Conservation (phyloP, 2,797 vertebrate genomes). For the Neoniphon sammara region DNA sequence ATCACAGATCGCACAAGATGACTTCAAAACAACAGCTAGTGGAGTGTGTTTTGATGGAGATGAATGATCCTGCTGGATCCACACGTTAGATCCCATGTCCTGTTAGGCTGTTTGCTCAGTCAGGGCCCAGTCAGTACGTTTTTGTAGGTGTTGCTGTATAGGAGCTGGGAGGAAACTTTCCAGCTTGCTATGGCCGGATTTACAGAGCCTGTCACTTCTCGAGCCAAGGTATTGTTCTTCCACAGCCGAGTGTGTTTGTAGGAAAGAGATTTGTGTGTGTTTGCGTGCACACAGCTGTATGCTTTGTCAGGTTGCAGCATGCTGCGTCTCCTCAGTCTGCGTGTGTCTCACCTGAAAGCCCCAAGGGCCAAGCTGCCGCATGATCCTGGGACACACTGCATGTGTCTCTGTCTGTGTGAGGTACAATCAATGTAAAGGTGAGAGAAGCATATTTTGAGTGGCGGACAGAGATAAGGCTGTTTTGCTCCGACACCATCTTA, state of each 20-base stretch:
- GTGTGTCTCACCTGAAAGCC: conserved; percentile 45
- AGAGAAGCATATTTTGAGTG: background rate
- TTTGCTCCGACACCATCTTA: conserved; percentile 2
- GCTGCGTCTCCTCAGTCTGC: conserved; percentile 37
- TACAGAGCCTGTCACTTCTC: conserved; percentile 27
- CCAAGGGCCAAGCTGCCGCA: conserved; percentile 20
- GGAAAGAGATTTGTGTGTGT: conserved; percentile 14
- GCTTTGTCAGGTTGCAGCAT: conserved; percentile 67
- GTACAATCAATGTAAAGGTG: conserved; percentile 11
- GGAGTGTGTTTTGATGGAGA: conserved; percentile 4
- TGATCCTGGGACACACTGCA: conserved; percentile 28
- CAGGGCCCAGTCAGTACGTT: conserved; percentile 6
- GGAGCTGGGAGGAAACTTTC: background rate
- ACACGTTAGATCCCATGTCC: background rate
- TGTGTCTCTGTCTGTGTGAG: conserved; percentile 9
- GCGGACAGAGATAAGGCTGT: conserved; percentile 1
- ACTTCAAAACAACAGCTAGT: background rate
- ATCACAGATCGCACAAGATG: background rate
- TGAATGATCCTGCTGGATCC: background rate
- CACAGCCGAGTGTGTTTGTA: conserved; percentile 7
- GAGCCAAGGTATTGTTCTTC: conserved; percentile 50
- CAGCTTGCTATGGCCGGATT: conserved; percentile 18
- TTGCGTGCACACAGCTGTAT: conserved; percentile 41
- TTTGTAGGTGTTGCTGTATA: background rate
- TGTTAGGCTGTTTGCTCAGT: conserved; percentile 11